Base-by-base conservation (phyloP, 2,797 vertebrate genomes). In the Melanotaenia trifasciata region DNA sequence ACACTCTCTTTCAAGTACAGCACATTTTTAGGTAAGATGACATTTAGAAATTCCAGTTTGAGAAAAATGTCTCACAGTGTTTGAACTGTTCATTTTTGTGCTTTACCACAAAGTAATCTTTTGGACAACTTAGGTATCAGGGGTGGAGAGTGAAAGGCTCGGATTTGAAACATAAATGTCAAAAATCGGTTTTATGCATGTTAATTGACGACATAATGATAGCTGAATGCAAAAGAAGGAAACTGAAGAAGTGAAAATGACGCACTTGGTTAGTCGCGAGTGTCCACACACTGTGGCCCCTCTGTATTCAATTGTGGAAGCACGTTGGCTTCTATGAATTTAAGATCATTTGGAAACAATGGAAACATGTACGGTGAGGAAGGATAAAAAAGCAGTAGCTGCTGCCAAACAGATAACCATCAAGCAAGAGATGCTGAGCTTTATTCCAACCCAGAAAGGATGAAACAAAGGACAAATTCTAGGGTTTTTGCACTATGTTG, bases 21-120 rank as follows among this genome's bases (percentile, higher is more conserved):
- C 58, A 66, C 30, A 76, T 7, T 28, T 86, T 73, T 18, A 53
- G 33, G 30, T 60, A 40, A 58, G 43, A 77, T 36, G 63, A 67
- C 28, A 1, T 26, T 45, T 33, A 30, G 67, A 71, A 59, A 69
- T 50, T 50, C 26, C 35, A 20, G 14, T 33, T 20, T n/a, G 30
- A 50, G 18, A 69, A 33, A 62, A 33, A 58, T 60, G 22, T 64
- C 45, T 59, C 43, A 38, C 10, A n/a, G 16, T 59, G 20, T 47
- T n/a, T 10, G 7, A 47, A 9, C 7, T 47, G 45, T 47, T 20
- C 7, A 9, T 3, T 45, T 45, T 20, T n/a, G 7, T n/a, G 5
- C 43, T 47, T 47, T 20, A 20, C 7, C 43, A 43, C 1, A 45
- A 45, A 20, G 43, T 45, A 14, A 45, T 45, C 18, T 20, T 45